These are phyloP conservation scores for Calypte anna DNA, from an alignment of 2,113 vertebrate genomes.

Conservation along the genomic window DNA sequence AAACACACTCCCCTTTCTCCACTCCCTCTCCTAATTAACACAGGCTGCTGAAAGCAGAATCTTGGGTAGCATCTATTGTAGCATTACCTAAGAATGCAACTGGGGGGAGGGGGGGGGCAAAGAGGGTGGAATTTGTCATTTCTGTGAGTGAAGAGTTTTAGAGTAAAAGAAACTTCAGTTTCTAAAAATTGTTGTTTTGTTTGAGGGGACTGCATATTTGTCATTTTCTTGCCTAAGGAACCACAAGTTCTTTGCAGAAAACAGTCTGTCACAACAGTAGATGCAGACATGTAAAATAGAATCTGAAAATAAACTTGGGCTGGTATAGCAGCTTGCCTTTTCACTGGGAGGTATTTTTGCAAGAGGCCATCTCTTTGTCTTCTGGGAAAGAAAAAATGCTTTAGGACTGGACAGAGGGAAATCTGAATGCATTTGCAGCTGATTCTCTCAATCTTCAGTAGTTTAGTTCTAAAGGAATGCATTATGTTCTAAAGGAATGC, in stretches of 20 bases:
- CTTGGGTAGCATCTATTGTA: neutral
- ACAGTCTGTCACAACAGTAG: neutral
- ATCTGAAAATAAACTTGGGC: neutral
- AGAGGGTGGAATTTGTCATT: neutral
- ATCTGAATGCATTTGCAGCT: neutral
- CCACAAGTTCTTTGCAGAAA: slow-evolving; percentile 9
- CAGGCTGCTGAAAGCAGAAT: neutral
- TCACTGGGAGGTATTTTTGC: neutral
- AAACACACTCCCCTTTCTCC: neutral
- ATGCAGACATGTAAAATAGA: neutral
- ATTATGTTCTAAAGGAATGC: neutral
- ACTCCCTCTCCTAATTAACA: neutral
- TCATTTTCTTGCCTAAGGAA: neutral
- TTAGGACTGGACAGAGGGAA: neutral
- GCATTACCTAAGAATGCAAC: neutral
- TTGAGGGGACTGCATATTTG: neutral
- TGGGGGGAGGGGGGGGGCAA: too few species aligned
- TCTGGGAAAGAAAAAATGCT: neutral
- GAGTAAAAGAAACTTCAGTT: neutral
- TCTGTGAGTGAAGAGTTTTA: neutral
- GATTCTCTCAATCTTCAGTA: neutral
- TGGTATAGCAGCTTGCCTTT: neutral
- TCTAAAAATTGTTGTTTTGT: neutral
- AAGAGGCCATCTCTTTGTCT: neutral
- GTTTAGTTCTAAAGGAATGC: neutral